Evolutionary conservation across 2,888 invertebrate genomes (phyloP), one percentile per base, ranked within the genome.

Genomic region (Sepioteuthis lessoniana): DNA sequence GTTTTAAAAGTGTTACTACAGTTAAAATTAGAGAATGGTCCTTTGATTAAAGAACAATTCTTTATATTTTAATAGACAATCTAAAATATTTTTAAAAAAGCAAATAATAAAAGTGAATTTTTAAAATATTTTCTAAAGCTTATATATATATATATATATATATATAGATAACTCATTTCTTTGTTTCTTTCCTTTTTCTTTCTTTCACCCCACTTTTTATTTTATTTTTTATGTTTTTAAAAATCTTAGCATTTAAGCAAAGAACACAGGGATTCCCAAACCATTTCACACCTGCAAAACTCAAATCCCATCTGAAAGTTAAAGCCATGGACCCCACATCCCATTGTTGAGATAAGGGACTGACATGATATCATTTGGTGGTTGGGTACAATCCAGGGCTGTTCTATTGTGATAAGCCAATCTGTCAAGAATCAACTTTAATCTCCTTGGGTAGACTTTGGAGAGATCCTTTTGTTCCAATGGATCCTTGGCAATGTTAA

Each of bases 321-420:
- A 94, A 55, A 94, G 93, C 96, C 96, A 96, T 0, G 96, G 96
- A 28, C 95, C 94, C 96, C 96, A 96, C 55, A 94, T 94, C 8
- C 96, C 96, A 38, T 95, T 95, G 94, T 96, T 95, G 13, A 94
- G 94, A 31, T 91, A 55, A 10, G 96, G 96, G 93, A 96, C 93
- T 90, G 94, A 94, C 35, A 91, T 91, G n/a, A 95, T 95, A 92
- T 96, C 95, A 91, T 94, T 94, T 8, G 93, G 91, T 8, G 96
- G 96, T 94, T 95, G 95, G 31, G 94, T 60, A 31, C 93, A 94
- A 8, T 95, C 95, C 90, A 96, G 95, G 25, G 96, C 95, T 37
- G 95, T 95, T 21, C 46, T 35, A 91, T 96, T 95, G 91, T 96
- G 96, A 19, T 55, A 60, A 8, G 92, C 46, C 91, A 96, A 94